phyloP scores from a whole-genome alignment of 2,113 vertebrate genomes.

The Apus apus region DNA sequence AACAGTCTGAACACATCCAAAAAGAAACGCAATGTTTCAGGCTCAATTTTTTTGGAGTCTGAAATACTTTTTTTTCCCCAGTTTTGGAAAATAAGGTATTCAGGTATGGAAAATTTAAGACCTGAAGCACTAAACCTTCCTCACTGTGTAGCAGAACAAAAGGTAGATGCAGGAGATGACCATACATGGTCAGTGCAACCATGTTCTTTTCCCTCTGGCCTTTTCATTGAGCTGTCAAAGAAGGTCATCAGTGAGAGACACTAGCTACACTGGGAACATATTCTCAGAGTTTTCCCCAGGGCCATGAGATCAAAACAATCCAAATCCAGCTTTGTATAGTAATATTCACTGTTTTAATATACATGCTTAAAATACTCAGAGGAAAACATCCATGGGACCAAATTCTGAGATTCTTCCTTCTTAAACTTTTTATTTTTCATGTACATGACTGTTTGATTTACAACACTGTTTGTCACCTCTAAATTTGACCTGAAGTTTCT shows the following conservation, averaged over 20 bases:
- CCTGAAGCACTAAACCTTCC: not conserved
- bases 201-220: not conserved
- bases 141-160: not conserved
- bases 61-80: too few relatives aligned
- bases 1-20: not conserved
- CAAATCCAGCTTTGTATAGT: not conserved
- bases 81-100: not conserved
- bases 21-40: not conserved
- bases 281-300: not conserved
- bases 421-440: not conserved
- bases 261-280: not conserved
- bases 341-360: not conserved
- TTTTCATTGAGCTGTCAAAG: not conserved
- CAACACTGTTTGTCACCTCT: not conserved
- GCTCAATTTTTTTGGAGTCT: not conserved
- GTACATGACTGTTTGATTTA: not conserved
- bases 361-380: not conserved
- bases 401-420: not conserved
- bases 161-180: not conserved
- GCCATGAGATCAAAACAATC: not conserved
- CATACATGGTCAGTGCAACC: fast-evolving
- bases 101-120: not conserved
- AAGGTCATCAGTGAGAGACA: not conserved
- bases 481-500: not conserved
- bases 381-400: not conserved